A percentile compares a stretch with the other conserved stretches of the same genome.
Evolutionary conservation across 2,888 invertebrate species (phyloP).

Genomic region (Marasmarcha lunaedactyla): DNA sequence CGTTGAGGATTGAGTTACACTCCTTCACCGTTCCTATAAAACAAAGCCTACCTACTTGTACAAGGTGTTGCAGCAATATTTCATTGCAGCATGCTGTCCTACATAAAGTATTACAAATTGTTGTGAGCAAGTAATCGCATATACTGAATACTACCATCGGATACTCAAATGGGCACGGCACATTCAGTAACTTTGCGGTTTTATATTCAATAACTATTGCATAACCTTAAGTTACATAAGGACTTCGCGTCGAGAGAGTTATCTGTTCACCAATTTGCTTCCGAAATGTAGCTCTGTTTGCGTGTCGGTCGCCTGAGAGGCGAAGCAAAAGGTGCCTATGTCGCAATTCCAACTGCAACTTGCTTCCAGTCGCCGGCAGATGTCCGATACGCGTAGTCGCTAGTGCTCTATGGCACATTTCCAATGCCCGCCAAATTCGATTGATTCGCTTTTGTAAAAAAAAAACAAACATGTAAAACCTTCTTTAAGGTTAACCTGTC

Average conservation of each 20-base stretch:
- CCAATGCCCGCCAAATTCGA: conserved; percentile 5
- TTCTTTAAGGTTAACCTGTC: conserved; percentile 1
- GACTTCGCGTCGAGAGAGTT: conserved; percentile 39
- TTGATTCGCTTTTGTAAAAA: conserved; percentile 11
- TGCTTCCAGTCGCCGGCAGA: conserved; percentile 44
- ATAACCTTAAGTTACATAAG: conserved; percentile 47
- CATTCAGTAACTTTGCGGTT: too few species aligned
- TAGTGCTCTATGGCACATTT: conserved; percentile 17
- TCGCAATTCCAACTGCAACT: background rate
- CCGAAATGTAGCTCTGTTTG: conserved; percentile 38
- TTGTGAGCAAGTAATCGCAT: background rate
- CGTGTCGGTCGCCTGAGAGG: conserved; percentile 6
- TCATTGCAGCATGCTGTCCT: conserved; percentile 1
- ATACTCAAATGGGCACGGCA: too few species aligned
- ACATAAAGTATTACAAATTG: conserved; percentile 18
- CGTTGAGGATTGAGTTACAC: too few species aligned
- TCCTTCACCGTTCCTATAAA: too few species aligned
- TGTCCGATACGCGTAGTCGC: conserved; percentile 53
- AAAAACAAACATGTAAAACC: conserved; percentile 17
- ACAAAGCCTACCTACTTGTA: too few species aligned
- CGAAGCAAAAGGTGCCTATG: conserved; percentile 11
- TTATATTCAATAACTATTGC: conserved; percentile 9
- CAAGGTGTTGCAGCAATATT: background rate
- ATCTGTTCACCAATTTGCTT: conserved; percentile 36
- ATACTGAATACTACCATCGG: too few species aligned